A percentile compares a stretch with the other conserved stretches of the same genome.
These are phyloP conservation scores for Eulacestoma nigropectus DNA, from an alignment of 2,113 vertebrate genomes.

Conservation along the genomic window DNA sequence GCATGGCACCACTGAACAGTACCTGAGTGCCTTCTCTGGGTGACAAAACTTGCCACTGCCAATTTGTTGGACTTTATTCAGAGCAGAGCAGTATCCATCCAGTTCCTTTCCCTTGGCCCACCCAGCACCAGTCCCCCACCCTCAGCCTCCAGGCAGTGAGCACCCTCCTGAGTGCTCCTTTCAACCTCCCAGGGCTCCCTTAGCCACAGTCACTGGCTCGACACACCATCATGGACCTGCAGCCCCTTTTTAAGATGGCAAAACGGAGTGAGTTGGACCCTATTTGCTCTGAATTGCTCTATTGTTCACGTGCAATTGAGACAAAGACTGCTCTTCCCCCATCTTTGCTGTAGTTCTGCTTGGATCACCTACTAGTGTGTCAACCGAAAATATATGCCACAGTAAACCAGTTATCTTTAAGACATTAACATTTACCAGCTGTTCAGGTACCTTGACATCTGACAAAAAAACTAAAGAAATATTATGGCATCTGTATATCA, in stretches of 20 bases:
- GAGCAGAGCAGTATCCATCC: not conserved
- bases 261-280: not conserved
- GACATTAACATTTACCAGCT: not conserved
- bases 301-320: not conserved
- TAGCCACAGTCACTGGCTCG: not conserved
- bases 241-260: not conserved
- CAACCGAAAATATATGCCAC: not conserved
- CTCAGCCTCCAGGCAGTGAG: not conserved
- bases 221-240: not conserved
- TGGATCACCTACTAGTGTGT: not conserved
- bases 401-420: not conserved
- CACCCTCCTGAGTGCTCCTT: not conserved
- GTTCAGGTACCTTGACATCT: not conserved
- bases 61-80: not conserved
- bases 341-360: not conserved
- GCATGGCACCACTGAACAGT: not conserved
- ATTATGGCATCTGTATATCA: not conserved
- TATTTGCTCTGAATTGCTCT: not conserved
- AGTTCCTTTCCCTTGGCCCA: not conserved
- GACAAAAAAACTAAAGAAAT: constrained; percentile 34
- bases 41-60: not conserved
- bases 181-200: not conserved
- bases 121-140: not conserved
- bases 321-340: not conserved
- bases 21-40: not conserved